These are phyloP conservation scores for Neocrepidodera transversa DNA, from an alignment of 2,888 invertebrate genomes.

Conservation along the genomic window DNA sequence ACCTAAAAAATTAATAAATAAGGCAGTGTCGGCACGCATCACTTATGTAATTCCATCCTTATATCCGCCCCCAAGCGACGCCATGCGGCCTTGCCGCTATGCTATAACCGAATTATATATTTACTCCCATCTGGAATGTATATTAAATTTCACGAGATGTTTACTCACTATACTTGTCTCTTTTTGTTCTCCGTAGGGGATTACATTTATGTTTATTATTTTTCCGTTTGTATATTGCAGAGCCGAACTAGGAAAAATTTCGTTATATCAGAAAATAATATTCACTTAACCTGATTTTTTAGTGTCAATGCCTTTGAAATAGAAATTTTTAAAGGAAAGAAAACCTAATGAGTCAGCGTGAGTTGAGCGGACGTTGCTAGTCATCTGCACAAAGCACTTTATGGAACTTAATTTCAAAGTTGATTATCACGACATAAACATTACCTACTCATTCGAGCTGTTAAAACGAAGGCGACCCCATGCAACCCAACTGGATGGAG, in stretches of 20 bases:
- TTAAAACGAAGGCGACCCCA: constrained; percentile 5
- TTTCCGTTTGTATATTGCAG: too few species aligned
- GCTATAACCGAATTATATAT: constrained; percentile 15
- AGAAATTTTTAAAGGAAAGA: too few species aligned
- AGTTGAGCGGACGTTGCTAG: background rate
- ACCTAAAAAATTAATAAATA: too few species aligned
- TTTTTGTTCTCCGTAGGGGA: background rate
- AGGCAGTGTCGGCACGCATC: too few species aligned
- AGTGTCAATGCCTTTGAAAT: too few species aligned
- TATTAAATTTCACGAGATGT: constrained; percentile 29
- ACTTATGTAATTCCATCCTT: too few species aligned
- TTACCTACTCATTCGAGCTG: constrained; percentile 15
- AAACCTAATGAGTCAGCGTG: constrained; percentile 15
- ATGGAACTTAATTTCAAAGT: constrained; percentile 18
- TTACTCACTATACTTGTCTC: constrained; percentile 6
- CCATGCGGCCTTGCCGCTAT: constrained; percentile 22
- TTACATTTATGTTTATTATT: background rate
- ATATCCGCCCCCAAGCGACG: too few species aligned
- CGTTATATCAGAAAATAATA: too few species aligned
- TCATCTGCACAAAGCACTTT: constrained; percentile 17
- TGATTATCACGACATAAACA: constrained; percentile 13
- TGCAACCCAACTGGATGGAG: background rate
- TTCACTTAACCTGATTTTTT: too few species aligned
- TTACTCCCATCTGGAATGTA: constrained; percentile 24
- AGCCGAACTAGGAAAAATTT: too few species aligned